Percentiles rank a stretch among this genome's conserved stretches.
Conservation (phyloP, 1,140 invertebrate genomes). For the Cyphomyrmex costatus region DNA sequence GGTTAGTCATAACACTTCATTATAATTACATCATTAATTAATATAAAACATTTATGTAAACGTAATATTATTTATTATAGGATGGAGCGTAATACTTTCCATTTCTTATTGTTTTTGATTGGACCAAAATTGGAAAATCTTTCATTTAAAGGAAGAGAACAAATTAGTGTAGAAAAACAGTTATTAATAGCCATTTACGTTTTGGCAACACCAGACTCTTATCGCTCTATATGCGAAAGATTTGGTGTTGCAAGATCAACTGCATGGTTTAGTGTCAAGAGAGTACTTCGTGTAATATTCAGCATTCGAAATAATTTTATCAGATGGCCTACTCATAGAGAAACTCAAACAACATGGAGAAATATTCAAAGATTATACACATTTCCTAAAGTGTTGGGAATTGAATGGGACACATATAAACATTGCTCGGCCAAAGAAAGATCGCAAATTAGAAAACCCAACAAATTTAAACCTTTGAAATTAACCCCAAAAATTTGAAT, state of each 20-base stretch:
- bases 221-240: slow-evolving; percentile 30
- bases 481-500: too few relatives aligned
- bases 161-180: slow-evolving; percentile 13
- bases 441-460: too few relatives aligned
- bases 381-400: slow-evolving; percentile 10
- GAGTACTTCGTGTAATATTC: slow-evolving; percentile 12
- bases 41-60: background rate
- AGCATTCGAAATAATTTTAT: slow-evolving; percentile 7
- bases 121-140: background rate
- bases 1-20: background rate
- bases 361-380: background rate
- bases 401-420: slow-evolving; percentile 26
- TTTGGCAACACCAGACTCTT: slow-evolving; percentile 32
- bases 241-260: slow-evolving; percentile 32
- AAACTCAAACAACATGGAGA: slow-evolving; percentile 18
- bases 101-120: slow-evolving; percentile 9
- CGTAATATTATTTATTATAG: slow-evolving; percentile 1
- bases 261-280: slow-evolving; percentile 25
- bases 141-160: slow-evolving; percentile 18
- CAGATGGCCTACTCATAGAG: slow-evolving; percentile 3
- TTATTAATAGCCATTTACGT: slow-evolving; percentile 33
- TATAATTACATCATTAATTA: slow-evolving; percentile 9
- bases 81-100: slow-evolving; percentile 14
- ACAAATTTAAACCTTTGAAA: too few relatives aligned
- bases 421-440: slow-evolving; percentile 16